Conservation (phyloP, 2,113 vertebrate species). For the Rhabdornis inornatus region DNA sequence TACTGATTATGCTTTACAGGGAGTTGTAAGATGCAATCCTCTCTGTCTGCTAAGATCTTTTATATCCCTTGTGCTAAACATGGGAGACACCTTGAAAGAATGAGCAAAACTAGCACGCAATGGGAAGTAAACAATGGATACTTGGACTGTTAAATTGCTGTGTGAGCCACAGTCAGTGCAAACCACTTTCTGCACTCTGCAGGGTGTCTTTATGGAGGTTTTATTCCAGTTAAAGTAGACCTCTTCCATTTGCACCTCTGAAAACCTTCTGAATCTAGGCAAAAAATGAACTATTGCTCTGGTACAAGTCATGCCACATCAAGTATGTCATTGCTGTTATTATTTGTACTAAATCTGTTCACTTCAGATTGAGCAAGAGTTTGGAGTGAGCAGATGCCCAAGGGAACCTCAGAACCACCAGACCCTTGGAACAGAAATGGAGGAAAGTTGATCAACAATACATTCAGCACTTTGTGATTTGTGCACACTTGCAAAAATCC, state of each 20-base stretch:
- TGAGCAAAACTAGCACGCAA: not conserved
- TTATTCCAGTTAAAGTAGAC: not conserved
- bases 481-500: not conserved
- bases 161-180: not conserved
- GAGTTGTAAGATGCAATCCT: not conserved
- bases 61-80: not conserved
- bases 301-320: not conserved
- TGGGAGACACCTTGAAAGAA: not conserved
- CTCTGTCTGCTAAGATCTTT: not conserved
- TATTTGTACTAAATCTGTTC: not conserved
- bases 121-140: not conserved
- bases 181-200: not conserved
- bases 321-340: not conserved
- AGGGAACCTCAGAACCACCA: not conserved
- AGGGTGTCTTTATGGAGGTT: not conserved
- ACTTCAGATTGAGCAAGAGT: fast-evolving
- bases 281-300: not conserved
- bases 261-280: not conserved
- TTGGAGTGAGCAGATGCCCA: not conserved
- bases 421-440: not conserved
- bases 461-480: not conserved
- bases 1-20: not conserved
- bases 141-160: not conserved
- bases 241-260: not conserved
- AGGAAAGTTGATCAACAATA: not conserved